These are phyloP conservation scores for Teinopalpus imperialis DNA, from an alignment of 2,888 invertebrate species.

Conservation along the genomic window DNA sequence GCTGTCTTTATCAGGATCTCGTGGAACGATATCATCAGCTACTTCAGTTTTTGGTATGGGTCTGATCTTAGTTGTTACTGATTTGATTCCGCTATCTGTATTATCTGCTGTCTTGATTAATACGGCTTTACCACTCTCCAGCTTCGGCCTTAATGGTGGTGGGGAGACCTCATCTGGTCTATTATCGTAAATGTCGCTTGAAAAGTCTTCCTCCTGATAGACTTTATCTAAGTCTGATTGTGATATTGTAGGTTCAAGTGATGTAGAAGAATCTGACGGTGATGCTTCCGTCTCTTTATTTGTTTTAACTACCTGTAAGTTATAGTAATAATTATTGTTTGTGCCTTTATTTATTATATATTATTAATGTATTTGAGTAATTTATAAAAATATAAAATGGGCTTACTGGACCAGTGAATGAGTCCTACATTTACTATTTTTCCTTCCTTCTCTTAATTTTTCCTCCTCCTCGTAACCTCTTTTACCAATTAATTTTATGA, in stretches of 20 bases:
- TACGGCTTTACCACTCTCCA: slow-evolving; percentile 38
- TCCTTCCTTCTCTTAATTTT: too few species aligned
- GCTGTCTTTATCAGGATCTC: slow-evolving; percentile 69
- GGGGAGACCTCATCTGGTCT: slow-evolving; percentile 37
- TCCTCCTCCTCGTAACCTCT: too few species aligned
- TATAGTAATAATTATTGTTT: neutral
- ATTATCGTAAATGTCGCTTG: slow-evolving; percentile 36
- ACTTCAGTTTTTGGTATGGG: slow-evolving; percentile 54
- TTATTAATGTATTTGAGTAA: too few species aligned
- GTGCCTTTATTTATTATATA: too few species aligned
- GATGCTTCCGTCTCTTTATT: slow-evolving; percentile 47
- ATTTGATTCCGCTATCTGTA: slow-evolving; percentile 38
- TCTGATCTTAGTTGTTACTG: slow-evolving; percentile 53
- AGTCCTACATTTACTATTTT: too few species aligned
- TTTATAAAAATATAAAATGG: too few species aligned
- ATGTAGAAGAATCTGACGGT: slow-evolving; percentile 43
- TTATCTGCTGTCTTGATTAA: slow-evolving; percentile 48
- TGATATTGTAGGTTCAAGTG: slow-evolving; percentile 44
- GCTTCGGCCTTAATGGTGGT: slow-evolving; percentile 40
- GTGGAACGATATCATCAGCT: slow-evolving; percentile 45
- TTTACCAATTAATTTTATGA: too few species aligned
- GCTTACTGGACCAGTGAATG: too few species aligned
- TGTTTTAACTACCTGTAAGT: slow-evolving; percentile 38
- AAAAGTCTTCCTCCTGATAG: slow-evolving; percentile 36
- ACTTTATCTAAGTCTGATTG: slow-evolving; percentile 47